Conservation (phyloP, 1,140 invertebrate species). For the Homalodisca vitripennis region DNA sequence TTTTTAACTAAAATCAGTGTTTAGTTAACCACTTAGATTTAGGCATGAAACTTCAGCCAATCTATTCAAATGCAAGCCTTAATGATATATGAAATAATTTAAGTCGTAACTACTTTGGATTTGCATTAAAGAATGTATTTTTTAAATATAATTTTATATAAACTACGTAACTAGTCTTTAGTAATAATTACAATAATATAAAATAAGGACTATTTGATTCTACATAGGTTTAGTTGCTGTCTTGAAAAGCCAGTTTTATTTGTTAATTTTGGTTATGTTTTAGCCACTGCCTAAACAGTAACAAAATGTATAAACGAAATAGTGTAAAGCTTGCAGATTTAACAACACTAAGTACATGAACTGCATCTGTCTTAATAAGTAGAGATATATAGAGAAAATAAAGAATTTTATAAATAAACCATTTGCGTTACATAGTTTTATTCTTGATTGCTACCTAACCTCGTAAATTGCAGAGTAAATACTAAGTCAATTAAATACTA, state of each 20-base stretch:
- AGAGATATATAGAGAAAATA: slow-evolving; percentile 23
- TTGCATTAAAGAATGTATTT: neutral
- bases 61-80: neutral
- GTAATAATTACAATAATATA: slow-evolving; percentile 8
- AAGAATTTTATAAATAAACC: slow-evolving; percentile 13
- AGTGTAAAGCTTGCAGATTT: slow-evolving; percentile 23
- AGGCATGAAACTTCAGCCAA: neutral
- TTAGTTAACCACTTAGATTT: slow-evolving; percentile 18
- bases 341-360: slow-evolving; percentile 19
- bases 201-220: slow-evolving; percentile 17
- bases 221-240: slow-evolving; percentile 7
- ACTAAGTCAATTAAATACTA: too few relatives aligned
- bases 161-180: slow-evolving; percentile 22
- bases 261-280: slow-evolving; percentile 12
- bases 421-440: too few relatives aligned
- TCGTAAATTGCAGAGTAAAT: too few relatives aligned
- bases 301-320: neutral
- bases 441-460: too few relatives aligned
- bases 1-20: neutral
- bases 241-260: neutral
- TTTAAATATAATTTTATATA: slow-evolving; percentile 23
- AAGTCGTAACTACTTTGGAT: neutral
- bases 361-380: slow-evolving; percentile 22
- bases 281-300: slow-evolving; percentile 20
- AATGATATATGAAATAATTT: slow-evolving; percentile 5